Percentiles rank a stretch among this genome's conserved stretches.
These are phyloP conservation scores for Tympanoctomys barrerae DNA, from an alignment of 2,797 vertebrate genomes.

Conservation along the genomic window DNA sequence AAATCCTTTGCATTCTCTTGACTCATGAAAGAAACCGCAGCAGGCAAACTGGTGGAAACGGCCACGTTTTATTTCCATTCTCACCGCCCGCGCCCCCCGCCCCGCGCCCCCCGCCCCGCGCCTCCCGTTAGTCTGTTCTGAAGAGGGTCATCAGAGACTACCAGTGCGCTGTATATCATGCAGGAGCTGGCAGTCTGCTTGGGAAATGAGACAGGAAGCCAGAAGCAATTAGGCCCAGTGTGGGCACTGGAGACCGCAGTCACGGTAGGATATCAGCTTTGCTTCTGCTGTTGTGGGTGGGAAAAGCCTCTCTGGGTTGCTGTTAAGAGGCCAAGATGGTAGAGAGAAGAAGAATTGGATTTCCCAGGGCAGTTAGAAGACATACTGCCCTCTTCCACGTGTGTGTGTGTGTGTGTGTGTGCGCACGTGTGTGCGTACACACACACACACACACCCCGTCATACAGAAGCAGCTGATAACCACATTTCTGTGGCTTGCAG, in stretches of 20 bases:
- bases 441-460: neutral
- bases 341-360: neutral
- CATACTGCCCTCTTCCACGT: no score
- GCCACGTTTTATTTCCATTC: neutral
- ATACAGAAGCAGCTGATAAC: neutral
- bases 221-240: neutral
- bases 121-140: neutral
- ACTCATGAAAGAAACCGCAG: neutral
- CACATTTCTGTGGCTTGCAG: neutral
- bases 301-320: neutral
- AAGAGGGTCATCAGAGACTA: neutral
- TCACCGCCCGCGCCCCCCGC: neutral
- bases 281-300: neutral
- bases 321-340: neutral
- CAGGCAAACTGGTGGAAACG: neutral
- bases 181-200: neutral
- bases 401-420: neutral
- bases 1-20: neutral
- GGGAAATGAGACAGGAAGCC: neutral
- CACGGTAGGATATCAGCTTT: neutral
- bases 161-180: accelerated
- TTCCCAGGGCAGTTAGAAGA: constrained; percentile 7
- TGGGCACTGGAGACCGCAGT: neutral
- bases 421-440: neutral
- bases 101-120: no score